These are phyloP conservation scores for Thelaira solivaga DNA, from an alignment of 2,888 invertebrate species.

Conservation along the genomic window DNA sequence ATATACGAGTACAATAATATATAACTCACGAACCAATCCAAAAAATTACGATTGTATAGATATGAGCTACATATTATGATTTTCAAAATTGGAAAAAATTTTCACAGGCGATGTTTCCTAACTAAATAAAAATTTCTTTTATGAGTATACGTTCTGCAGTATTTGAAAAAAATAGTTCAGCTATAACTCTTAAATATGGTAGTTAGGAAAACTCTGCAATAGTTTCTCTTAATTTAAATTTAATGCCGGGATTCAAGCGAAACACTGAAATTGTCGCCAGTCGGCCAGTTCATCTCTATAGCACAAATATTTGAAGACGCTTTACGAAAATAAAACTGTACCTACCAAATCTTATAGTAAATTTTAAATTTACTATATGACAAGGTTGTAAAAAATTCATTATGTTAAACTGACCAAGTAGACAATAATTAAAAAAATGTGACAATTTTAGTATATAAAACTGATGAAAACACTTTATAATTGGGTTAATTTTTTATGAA, in stretches of 20 bases:
- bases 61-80: slow-evolving; percentile 18
- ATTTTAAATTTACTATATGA: too few relatives aligned
- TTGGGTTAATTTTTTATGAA: too few relatives aligned
- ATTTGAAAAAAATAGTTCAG: slow-evolving; percentile 26
- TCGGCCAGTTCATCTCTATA: too few relatives aligned
- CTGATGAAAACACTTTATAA: too few relatives aligned
- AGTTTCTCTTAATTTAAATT: too few relatives aligned
- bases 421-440: too few relatives aligned
- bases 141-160: slow-evolving; percentile 19
- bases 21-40: slow-evolving; percentile 10
- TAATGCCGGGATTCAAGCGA: not conserved
- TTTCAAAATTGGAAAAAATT: slow-evolving; percentile 44
- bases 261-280: not conserved
- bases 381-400: too few relatives aligned
- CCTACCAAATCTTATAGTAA: too few relatives aligned
- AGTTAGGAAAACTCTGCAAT: not conserved
- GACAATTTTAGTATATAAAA: too few relatives aligned
- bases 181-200: slow-evolving; percentile 25
- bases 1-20: slow-evolving; percentile 35
- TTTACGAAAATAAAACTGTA: too few relatives aligned
- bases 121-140: slow-evolving; percentile 26
- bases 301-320: too few relatives aligned
- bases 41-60: not conserved
- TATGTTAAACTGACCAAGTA: too few relatives aligned
- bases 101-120: slow-evolving; percentile 21